phyloP scores from a whole-genome alignment of 2,113 vertebrate genomes.

The Hoplias malabaricus region DNA sequence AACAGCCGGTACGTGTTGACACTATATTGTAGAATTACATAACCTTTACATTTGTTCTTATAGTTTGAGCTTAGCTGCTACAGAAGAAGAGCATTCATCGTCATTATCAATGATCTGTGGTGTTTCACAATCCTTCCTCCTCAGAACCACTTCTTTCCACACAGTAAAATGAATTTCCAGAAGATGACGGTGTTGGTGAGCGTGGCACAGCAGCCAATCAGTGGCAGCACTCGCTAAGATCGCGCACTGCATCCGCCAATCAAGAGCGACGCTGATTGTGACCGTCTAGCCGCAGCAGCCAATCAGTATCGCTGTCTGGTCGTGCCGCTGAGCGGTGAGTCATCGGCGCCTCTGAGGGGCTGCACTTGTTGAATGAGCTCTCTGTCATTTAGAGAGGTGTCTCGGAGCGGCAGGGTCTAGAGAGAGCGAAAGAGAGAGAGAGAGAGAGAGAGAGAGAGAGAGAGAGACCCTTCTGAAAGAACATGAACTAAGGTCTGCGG shows the following conservation, averaged over 20 bases:
- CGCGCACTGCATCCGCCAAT: neutral
- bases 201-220: neutral
- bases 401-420: too few relatives aligned
- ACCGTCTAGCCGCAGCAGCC: neutral
- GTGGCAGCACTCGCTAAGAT: neutral
- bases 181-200: conserved; percentile 30
- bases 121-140: too few relatives aligned
- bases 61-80: too few relatives aligned
- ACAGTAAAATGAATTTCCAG: conserved; percentile 34
- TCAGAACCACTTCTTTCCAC: neutral
- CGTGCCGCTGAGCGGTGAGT: conserved; percentile 62
- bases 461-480: neutral
- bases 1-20: too few relatives aligned
- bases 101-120: too few relatives aligned
- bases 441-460: neutral
- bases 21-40: too few relatives aligned
- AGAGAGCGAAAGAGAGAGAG: too few relatives aligned
- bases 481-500: neutral
- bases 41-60: too few relatives aligned
- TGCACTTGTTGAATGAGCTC: conserved; percentile 64
- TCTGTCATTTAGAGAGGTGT: neutral
- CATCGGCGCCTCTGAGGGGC: conserved; percentile 29
- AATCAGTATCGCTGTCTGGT: conserved; percentile 16
- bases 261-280: neutral
- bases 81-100: too few relatives aligned